phyloP scores from a whole-genome alignment of 2,797 vertebrate genomes.

The Smutsia gigantea region DNA sequence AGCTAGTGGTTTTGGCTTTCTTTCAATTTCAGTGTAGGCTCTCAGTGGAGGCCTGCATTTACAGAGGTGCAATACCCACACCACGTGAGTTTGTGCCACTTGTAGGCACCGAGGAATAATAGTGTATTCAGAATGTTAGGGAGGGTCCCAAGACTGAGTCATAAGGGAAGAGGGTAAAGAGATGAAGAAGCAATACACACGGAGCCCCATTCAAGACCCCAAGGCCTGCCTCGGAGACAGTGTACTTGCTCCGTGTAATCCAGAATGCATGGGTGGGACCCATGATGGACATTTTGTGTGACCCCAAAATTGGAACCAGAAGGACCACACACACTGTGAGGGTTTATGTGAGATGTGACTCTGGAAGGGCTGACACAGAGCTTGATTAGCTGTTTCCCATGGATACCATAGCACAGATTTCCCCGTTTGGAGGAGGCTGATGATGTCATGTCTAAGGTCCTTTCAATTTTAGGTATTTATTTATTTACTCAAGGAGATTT shows the following conservation, averaged over 20 bases:
- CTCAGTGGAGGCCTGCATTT: background rate
- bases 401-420: background rate
- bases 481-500: background rate
- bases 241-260: background rate
- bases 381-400: background rate
- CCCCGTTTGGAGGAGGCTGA: background rate
- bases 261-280: background rate
- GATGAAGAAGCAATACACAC: background rate
- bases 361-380: background rate
- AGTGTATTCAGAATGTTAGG: background rate
- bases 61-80: background rate
- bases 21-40: background rate
- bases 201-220: background rate
- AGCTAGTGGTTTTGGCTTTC: background rate
- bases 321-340: background rate
- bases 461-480: background rate
- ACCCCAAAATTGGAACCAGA: background rate
- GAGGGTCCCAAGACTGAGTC: background rate
- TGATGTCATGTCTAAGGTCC: background rate
- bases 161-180: background rate
- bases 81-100: background rate
- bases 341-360: background rate
- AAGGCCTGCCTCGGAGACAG: background rate
- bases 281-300: background rate
- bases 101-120: background rate